Evolutionary conservation across 2,888 invertebrate genomes (phyloP).

Genomic region (Cyrtodaria siliqua): DNA sequence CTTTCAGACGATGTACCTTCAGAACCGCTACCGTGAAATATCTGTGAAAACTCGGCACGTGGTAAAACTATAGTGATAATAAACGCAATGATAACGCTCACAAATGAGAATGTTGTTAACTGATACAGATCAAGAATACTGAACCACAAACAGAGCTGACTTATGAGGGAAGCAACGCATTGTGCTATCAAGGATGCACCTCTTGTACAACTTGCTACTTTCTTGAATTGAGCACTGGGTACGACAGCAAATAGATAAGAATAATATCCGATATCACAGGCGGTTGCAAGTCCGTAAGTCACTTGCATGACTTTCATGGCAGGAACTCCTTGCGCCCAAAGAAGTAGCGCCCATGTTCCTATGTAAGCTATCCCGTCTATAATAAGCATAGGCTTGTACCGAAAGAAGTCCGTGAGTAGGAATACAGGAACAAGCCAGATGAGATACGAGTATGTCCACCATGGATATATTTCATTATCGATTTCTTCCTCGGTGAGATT

Average conservation of each 20-base stretch:
- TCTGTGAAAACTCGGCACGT: conserved; percentile 46
- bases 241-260: conserved; percentile 98
- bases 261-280: conserved; percentile 96
- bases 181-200: conserved; percentile 93
- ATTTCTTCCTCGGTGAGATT: conserved; percentile 57
- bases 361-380: conserved; percentile 92
- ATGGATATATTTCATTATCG: conserved; percentile 91
- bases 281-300: conserved; percentile 93
- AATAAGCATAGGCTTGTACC: conserved; percentile 95
- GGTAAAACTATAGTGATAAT: conserved; percentile 93
- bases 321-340: conserved; percentile 91
- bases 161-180: conserved; percentile 91
- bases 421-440: conserved; percentile 91
- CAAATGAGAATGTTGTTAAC: conserved; percentile 93
- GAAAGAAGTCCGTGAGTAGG: conserved; percentile 92
- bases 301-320: conserved; percentile 91
- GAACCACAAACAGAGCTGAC: conserved; percentile 91
- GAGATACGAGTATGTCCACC: conserved; percentile 94
- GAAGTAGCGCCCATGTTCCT: conserved; percentile 90
- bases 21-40: conserved; percentile 36
- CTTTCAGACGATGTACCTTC: too few species aligned
- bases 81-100: conserved; percentile 91
- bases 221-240: conserved; percentile 91
- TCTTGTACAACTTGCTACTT: conserved; percentile 94
- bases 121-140: conserved; percentile 90